A percentile compares a stretch with the other conserved stretches of the same genome.
phyloP scores from a whole-genome alignment of 2,797 vertebrate genomes.

The Sebastes baramenuke region DNA sequence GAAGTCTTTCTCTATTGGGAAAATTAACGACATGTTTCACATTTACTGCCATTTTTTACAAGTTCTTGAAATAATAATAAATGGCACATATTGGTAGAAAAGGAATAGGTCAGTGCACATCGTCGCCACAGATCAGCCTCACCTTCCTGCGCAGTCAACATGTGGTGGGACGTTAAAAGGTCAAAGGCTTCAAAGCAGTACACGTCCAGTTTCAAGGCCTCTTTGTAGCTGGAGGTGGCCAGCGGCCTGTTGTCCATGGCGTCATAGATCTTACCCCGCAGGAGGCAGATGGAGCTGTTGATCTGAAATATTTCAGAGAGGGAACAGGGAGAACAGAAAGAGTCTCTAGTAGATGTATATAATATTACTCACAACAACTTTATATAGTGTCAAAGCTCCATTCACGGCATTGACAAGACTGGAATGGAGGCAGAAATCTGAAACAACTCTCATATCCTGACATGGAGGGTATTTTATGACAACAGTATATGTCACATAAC shows the following conservation, averaged over 20 bases:
- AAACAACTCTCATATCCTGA: background rate
- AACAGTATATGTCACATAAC: background rate
- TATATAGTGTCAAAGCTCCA: background rate
- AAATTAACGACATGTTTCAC: background rate
- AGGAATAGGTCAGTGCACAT: background rate
- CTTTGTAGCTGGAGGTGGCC: slow-evolving; percentile 97
- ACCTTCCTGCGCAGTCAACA: slow-evolving; percentile 99
- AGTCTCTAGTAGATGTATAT: background rate
- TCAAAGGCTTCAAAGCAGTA: slow-evolving; percentile 99
- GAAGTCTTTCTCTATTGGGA: slow-evolving; percentile 82
- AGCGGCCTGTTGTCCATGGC: slow-evolving; percentile 95
- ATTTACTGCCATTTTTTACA: background rate
- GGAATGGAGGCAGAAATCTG: background rate
- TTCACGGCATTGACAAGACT: background rate
- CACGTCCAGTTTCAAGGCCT: slow-evolving; percentile 97
- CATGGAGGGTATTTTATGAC: background rate
- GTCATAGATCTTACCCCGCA: slow-evolving; percentile 97
- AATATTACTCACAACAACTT: background rate
- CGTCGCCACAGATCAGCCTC: slow-evolving; percentile 8
- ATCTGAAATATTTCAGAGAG: slow-evolving; percentile 81
- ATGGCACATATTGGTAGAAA: background rate
- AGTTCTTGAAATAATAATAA: background rate
- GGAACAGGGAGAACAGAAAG: background rate
- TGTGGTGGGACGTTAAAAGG: slow-evolving; percentile 97
- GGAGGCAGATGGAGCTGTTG: slow-evolving; percentile 96